phyloP scores from a whole-genome alignment of 2,113 vertebrate genomes.

The Puma concolor region DNA sequence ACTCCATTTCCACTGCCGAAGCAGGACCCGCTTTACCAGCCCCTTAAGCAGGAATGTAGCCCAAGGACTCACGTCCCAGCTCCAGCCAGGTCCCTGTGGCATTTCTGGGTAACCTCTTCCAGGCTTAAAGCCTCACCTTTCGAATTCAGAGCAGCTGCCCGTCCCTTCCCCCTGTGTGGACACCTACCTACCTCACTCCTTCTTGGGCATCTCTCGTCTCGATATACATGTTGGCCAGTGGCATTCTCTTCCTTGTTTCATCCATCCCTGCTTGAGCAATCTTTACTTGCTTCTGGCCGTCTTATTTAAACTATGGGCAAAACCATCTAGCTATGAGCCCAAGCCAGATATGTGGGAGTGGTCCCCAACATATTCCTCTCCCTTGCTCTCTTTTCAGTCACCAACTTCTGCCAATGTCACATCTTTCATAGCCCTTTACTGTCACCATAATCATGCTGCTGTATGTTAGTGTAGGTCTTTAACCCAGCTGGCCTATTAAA shows the following conservation, averaged over 20 bases:
- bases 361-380: not conserved
- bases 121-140: not conserved
- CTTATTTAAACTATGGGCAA: not conserved
- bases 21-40: not conserved
- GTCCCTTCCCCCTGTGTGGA: not conserved
- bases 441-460: not conserved
- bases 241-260: not conserved
- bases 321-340: not conserved
- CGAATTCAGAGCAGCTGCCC: not conserved
- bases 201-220: not conserved
- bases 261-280: not conserved
- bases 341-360: not conserved
- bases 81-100: not conserved
- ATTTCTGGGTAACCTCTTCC: not conserved
- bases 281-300: not conserved
- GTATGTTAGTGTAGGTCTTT: not conserved
- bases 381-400: not conserved
- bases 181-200: not conserved
- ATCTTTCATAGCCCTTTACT: not conserved
- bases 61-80: not conserved
- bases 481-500: not conserved
- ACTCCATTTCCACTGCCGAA: not conserved
- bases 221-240: not conserved
- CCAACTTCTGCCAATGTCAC: not conserved
- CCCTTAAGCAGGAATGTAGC: accelerated